Base-by-base conservation (phyloP, 1,140 invertebrate species). In the Zaprionus tsacasi region DNA sequence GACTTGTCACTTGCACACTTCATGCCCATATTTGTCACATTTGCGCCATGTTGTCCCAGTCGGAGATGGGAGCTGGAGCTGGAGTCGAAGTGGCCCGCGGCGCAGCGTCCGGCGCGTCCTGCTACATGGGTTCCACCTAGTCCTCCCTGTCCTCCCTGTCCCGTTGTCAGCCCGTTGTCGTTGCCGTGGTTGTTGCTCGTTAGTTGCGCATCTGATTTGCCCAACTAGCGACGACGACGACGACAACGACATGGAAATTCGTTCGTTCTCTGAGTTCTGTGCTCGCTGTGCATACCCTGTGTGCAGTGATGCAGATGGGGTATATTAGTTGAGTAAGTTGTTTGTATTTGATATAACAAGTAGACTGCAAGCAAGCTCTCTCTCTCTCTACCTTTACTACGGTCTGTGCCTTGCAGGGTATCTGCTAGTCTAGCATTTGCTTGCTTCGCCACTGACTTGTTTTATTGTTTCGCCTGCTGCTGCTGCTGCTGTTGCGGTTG, bases 21-120 rank as follows among this genome's bases (percentile, higher is more conserved):
- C 81, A 89, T 89, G 85, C 88, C 85, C 85, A 89, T 90, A 89
- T 89, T 89, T 89, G 85, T 89, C 85, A 89, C 86, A 89, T 89
- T 89, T 89, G 86, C 85, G 85, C 85, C 81, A 90, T 90, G 81
- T 89, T 90, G 78, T 66, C 78, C 17, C 60, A 35, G 57, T 64
- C 54, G 56, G 61, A 54, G 8, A 1, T 30, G 3, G 27, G 3
- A 30, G 27, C 27, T 30, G 27, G 6, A 15, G 40, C 48, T 33
- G 45, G 40, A 15, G 40, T 12, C 38, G 38, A 63, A 69, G 57
- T 45, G 52, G 38, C 35, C 40, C 70, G 67, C 67, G 67, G 58
- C 65, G 59, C 75, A 40, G 81, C 73, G 78, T 89, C 78, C 85
- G 74, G 80, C 81, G 67, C 70, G 65, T 36, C 50, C 61, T 71